Conservation (phyloP, 2,888 invertebrate genomes). For the Perithous albicinctus region DNA sequence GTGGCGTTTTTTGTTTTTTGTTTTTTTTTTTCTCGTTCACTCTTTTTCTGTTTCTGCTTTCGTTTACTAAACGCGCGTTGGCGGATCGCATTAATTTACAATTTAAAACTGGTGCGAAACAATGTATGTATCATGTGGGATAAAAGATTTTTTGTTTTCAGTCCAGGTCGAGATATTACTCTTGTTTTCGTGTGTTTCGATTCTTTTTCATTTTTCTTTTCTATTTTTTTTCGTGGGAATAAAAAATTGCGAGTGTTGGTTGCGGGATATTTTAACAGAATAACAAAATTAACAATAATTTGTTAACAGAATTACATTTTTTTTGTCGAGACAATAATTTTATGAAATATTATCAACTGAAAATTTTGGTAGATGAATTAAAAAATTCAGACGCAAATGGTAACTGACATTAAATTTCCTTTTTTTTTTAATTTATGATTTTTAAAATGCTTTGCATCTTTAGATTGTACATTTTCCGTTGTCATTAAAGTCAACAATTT, state of each 20-base stretch:
- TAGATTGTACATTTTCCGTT: no score
- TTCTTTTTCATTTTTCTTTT: not conserved
- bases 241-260: no score
- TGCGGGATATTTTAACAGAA: no score
- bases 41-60: not conserved
- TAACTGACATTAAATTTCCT: no score
- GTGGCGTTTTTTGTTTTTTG: slow-evolving; percentile 11
- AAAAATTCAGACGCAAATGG: no score
- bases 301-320: not conserved
- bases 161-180: not conserved
- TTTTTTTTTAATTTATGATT: no score
- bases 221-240: no score
- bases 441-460: no score
- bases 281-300: not conserved
- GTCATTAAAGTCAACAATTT: no score
- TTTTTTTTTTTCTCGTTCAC: slow-evolving; percentile 1
- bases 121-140: not conserved
- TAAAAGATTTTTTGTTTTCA: not conserved
- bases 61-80: not conserved
- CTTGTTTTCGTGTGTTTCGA: not conserved
- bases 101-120: not conserved
- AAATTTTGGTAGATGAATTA: no score
- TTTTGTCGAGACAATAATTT: not conserved
- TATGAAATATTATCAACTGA: not conserved
- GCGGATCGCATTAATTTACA: slow-evolving; percentile 15